These are phyloP conservation scores for Graptemys geographica DNA, from an alignment of 2,797 vertebrate species.

Conservation along the genomic window DNA sequence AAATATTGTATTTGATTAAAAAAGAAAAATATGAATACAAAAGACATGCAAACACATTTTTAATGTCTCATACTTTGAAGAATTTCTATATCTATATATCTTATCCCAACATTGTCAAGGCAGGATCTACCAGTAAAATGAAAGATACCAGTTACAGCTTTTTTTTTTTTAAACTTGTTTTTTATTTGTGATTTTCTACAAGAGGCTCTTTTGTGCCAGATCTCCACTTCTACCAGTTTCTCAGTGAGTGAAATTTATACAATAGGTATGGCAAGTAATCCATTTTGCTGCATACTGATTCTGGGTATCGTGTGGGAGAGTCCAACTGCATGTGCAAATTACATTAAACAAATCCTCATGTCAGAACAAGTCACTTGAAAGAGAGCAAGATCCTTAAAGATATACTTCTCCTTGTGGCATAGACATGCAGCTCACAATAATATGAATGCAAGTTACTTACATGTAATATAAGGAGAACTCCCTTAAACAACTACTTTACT, in stretches of 20 bases:
- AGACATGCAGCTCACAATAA: neutral
- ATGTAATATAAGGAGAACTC: neutral
- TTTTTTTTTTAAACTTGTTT: neutral
- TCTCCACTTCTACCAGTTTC: neutral
- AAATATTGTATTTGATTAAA: constrained; percentile 29
- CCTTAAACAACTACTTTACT: constrained; percentile 5
- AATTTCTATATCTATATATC: neutral
- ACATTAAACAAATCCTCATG: neutral
- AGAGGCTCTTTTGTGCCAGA: neutral
- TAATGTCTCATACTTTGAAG: no score
- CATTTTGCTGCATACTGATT: neutral
- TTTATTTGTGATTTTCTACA: neutral
- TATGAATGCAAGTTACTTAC: neutral
- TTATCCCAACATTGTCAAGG: neutral
- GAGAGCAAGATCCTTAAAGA: neutral
- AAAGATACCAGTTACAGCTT: constrained; percentile 27
- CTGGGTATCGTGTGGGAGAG: neutral
- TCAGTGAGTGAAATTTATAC: neutral
- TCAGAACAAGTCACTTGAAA: neutral
- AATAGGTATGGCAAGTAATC: neutral
- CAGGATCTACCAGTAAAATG: neutral
- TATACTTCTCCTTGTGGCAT: neutral
- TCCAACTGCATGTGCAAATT: neutral
- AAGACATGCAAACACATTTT: no score
- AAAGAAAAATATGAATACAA: neutral